phyloP scores from a whole-genome alignment of 2,113 vertebrate species.

The Reinhardtius hippoglossoides region DNA sequence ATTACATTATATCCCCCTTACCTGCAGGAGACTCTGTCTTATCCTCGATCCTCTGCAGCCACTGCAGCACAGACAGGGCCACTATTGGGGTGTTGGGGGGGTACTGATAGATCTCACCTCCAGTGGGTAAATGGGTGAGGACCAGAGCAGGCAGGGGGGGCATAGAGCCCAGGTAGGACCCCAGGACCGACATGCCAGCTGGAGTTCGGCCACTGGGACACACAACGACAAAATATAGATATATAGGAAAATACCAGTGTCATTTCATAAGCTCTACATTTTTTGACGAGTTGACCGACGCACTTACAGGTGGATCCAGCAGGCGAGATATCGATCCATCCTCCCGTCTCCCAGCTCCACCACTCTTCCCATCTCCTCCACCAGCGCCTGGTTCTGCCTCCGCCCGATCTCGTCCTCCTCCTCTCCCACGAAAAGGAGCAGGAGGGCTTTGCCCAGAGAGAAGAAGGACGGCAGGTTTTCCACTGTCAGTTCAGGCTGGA shows the following conservation, averaged over 20 bases:
- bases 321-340: conserved; percentile 77
- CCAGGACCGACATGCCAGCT: conserved; percentile 85
- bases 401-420: conserved; percentile 69
- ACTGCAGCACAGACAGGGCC: conserved; percentile 82
- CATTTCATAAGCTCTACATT: no score
- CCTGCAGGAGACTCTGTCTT: conserved; percentile 85
- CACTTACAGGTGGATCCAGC: conserved; percentile 93
- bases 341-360: conserved; percentile 56
- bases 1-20: conserved; percentile 72
- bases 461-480: conserved; percentile 88
- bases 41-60: conserved; percentile 86
- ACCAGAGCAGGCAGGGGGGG: conserved; percentile 87
- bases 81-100: conserved; percentile 82
- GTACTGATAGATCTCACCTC: conserved; percentile 87
- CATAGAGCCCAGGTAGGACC: conserved; percentile 80
- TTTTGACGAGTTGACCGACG: not conserved
- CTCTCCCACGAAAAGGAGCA: conserved; percentile 89
- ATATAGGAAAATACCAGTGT: no score
- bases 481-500: conserved; percentile 93
- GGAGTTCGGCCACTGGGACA: conserved; percentile 88
- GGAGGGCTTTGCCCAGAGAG: conserved; percentile 84
- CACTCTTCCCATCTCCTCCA: conserved; percentile 80
- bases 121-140: conserved; percentile 83
- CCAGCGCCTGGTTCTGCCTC: conserved; percentile 67
- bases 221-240: not conserved